These are phyloP conservation scores for Microchrysa polita DNA, from an alignment of 2,888 invertebrate species.

Conservation along the genomic window DNA sequence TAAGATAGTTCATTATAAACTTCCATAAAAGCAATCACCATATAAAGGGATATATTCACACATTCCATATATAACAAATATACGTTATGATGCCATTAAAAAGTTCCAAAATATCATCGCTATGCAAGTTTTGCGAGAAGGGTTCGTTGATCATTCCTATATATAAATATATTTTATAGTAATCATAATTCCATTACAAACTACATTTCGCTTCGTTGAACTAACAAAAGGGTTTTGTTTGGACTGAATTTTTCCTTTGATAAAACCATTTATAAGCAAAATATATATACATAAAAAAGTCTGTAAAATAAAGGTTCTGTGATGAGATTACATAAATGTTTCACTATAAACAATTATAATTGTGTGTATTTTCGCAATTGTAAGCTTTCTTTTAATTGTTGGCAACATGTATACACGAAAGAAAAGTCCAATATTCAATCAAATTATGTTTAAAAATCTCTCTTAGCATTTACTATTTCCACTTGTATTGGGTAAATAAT, in stretches of 20 bases:
- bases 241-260: too few species aligned
- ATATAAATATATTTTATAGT: not conserved
- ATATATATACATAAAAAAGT: constrained; percentile 19
- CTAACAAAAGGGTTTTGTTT: too few species aligned
- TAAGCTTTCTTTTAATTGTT: constrained; percentile 17
- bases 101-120: not conserved
- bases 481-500: not conserved
- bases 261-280: too few species aligned
- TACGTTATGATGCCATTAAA: not conserved
- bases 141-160: not conserved
- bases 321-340: constrained; percentile 39
- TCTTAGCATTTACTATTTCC: not conserved
- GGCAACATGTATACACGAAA: not conserved
- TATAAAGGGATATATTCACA: not conserved
- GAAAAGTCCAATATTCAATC: not conserved
- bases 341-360: constrained; percentile 18
- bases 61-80: not conserved
- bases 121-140: constrained; percentile 8
- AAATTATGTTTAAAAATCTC: constrained; percentile 32
- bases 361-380: constrained; percentile 2
- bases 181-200: too few species aligned
- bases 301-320: constrained; percentile 42
- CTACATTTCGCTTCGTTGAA: too few species aligned
- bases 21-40: constrained; percentile 36
- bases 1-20: constrained; percentile 59